These are phyloP conservation scores for Chloropsis hardwickii DNA, from an alignment of 2,113 vertebrate genomes.

Conservation along the genomic window DNA sequence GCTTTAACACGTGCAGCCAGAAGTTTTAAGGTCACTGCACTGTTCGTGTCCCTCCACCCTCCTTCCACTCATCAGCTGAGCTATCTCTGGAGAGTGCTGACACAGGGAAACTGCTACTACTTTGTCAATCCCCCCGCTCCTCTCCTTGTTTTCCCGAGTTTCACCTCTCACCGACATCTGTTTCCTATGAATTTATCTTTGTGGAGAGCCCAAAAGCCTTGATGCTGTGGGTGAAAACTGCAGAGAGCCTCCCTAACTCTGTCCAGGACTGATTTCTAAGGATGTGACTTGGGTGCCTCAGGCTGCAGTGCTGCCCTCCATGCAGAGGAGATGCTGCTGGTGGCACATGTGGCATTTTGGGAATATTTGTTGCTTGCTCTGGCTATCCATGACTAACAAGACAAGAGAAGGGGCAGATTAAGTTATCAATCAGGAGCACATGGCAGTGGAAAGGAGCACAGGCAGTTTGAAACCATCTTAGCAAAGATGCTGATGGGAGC, in stretches of 20 bases:
- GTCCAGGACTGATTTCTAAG: not conserved
- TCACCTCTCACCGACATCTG: constrained; percentile 59
- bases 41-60: not conserved
- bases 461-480: not conserved
- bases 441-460: not conserved
- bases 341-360: not conserved
- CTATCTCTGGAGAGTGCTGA: constrained; percentile 35
- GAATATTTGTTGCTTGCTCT: not conserved
- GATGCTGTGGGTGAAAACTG: not conserved
- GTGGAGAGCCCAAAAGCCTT: not conserved
- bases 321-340: not conserved
- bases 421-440: not conserved
- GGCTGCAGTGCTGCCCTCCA: not conserved
- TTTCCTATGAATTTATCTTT: constrained; percentile 51
- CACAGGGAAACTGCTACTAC: constrained; percentile 16
- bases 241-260: not conserved
- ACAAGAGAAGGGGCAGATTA: not conserved
- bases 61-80: not conserved
- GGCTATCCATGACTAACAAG: not conserved
- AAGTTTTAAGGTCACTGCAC: not conserved
- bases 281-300: not conserved
- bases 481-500: not conserved
- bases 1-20: not conserved
- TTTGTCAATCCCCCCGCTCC: not conserved
- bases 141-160: constrained; percentile 13